These are phyloP conservation scores for Nephrotoma guestfalica DNA, from an alignment of 2,888 invertebrate species.

Conservation along the genomic window DNA sequence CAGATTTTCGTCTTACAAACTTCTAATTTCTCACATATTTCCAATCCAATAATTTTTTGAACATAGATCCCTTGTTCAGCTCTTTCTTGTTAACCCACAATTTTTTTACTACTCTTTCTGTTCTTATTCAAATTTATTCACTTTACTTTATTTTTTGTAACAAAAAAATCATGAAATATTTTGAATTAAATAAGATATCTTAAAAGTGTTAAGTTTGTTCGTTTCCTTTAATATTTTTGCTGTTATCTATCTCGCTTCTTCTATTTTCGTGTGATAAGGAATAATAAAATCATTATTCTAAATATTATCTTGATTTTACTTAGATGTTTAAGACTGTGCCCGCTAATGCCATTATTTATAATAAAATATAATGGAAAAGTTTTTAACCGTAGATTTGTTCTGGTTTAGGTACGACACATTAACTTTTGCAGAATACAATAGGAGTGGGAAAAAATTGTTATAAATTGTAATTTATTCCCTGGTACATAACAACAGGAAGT, in stretches of 20 bases:
- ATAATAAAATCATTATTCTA: not conserved
- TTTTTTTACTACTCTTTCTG: not conserved
- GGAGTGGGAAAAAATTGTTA: not conserved
- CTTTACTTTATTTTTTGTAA: not conserved
- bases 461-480: not conserved
- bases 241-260: not conserved
- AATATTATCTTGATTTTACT: not conserved
- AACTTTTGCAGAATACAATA: not conserved
- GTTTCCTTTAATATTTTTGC: not conserved
- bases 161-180: not conserved
- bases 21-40: not conserved
- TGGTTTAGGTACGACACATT: too few species aligned
- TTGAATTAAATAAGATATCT: not conserved
- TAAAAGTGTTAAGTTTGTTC: not conserved
- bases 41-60: not conserved
- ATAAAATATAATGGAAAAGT: not conserved
- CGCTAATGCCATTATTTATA: not conserved
- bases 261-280: not conserved
- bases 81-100: not conserved
- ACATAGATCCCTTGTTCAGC: not conserved
- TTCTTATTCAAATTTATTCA: not conserved
- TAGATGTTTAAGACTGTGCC: not conserved
- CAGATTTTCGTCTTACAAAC: not conserved
- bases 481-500: not conserved
- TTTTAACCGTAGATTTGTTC: not conserved